Base-by-base conservation (phyloP, 2,113 vertebrate species). In the Bubalus kerabau region DNA sequence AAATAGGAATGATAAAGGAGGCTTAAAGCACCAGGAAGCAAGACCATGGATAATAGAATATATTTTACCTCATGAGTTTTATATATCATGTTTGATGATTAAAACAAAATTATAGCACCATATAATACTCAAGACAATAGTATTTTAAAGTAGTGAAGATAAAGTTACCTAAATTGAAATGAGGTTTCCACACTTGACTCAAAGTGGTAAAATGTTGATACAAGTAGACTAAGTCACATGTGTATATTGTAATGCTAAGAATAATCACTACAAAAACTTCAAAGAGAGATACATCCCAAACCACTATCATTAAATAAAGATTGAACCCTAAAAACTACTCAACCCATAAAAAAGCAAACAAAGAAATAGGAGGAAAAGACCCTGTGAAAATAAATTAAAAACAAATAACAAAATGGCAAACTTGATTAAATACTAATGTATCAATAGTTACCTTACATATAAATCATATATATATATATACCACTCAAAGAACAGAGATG, bases 141-240 rank as follows among this genome's bases (percentile, higher is more conserved):
- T 64, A 89, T 96, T 97, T 91, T 56, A 96, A 90, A 87, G 48
- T 86, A 56, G 23, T 67, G 16, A 96, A 92, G 26, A 56, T 59
- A 87, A 85, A 81, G 13, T 17, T 15, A 80, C 46, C 36, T 82
- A 54, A 95, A 86, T 5, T 89, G 30, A 94, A 87, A 74, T 84
- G 81, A 90, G n/a, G 46, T 62, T 95, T 92, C 36, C 57, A 87
- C 13, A 87, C 23, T 90, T 94, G 43, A 94, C 43, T 94, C 15
- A 76, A 59, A 76, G 32, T 86, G 43, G n/a, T 90, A 87, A 96
- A 96, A 64, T 96, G 19, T 62, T 92, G 76, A 80, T 91, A 64
- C 24, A 81, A 94, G 71, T 92, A 76, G 13, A 88, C 21, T 89
- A 91, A 88, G 32, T 95, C 32, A 71, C 0, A 46, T 56, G 52